Percentiles rank a stretch among this genome's conserved stretches.
These are phyloP conservation scores for Premnoplex brunnescens DNA, from an alignment of 2,797 vertebrate species.

Conservation along the genomic window DNA sequence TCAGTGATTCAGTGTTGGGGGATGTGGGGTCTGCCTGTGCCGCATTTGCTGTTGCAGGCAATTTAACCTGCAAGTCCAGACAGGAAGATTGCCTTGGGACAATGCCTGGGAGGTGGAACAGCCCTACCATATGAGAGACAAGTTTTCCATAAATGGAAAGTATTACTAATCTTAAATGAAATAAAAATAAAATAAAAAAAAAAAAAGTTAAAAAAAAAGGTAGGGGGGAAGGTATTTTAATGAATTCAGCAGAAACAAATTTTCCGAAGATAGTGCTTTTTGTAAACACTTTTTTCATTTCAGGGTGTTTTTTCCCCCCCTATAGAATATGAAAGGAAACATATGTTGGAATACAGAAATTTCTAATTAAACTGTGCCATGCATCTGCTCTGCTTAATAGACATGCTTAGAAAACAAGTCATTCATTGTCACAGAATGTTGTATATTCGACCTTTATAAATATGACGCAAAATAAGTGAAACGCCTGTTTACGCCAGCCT, in stretches of 20 bases:
- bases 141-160: background rate
- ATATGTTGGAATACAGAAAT: background rate
- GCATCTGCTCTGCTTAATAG: background rate
- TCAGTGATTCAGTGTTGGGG: rapidly evolving
- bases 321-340: background rate
- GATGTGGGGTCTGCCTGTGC: background rate
- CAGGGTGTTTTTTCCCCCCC: background rate
- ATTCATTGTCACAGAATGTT: background rate
- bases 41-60: background rate
- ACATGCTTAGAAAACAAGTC: background rate
- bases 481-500: background rate
- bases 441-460: slow-evolving; percentile 5
- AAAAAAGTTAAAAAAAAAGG: background rate
- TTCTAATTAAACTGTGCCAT: background rate
- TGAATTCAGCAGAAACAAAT: background rate
- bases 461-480: background rate
- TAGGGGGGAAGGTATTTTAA: background rate
- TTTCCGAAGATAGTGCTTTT: background rate
- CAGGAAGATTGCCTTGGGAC: background rate
- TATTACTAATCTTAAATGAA: background rate
- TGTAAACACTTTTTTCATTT: background rate
- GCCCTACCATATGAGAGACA: rapidly evolving
- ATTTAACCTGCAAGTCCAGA: background rate
- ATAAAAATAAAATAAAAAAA: background rate
- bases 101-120: rapidly evolving